Conservation (phyloP, 2,113 vertebrate species). For the Silurus meridionalis region DNA sequence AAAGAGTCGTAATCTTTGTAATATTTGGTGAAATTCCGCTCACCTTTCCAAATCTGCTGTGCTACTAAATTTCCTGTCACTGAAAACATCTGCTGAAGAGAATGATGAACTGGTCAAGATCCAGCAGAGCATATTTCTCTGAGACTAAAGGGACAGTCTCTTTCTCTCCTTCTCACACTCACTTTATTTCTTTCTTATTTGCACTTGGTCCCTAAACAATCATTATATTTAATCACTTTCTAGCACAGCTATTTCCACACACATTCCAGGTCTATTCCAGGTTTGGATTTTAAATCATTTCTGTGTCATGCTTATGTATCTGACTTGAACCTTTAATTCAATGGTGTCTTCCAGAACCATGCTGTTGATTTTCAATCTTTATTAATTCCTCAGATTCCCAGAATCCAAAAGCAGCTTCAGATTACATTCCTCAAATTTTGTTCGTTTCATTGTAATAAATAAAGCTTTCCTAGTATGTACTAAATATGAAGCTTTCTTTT, state of each 20-base stretch:
- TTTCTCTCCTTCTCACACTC: conserved; percentile 6
- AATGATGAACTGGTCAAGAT: conserved; percentile 30
- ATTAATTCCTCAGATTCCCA: not conserved
- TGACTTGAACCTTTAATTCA: not conserved
- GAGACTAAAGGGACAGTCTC: conserved; percentile 18
- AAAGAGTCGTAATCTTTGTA: not conserved
- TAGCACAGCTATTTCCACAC: conserved; percentile 6
- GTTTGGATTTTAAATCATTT: conserved; percentile 14
- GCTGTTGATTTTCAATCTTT: not conserved
- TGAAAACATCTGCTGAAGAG: conserved; percentile 41
- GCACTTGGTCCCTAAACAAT: conserved; percentile 2
- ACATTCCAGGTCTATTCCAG: conserved; percentile 4
- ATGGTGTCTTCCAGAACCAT: not conserved
- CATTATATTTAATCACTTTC: conserved; percentile 5
- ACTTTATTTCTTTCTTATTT: conserved; percentile 5
- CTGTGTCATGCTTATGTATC: not conserved
- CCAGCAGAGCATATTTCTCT: conserved; percentile 43
- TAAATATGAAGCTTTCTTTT: not conserved
- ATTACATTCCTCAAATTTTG: not conserved
- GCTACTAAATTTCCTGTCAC: conserved; percentile 17
- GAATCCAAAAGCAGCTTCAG: not conserved
- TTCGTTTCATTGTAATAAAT: not conserved
- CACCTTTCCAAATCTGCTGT: not conserved
- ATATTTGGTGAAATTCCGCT: conserved; percentile 14
- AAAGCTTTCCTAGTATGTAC: not conserved